Conservation (phyloP, 2,113 vertebrate genomes). For the Amazona guildingii region DNA sequence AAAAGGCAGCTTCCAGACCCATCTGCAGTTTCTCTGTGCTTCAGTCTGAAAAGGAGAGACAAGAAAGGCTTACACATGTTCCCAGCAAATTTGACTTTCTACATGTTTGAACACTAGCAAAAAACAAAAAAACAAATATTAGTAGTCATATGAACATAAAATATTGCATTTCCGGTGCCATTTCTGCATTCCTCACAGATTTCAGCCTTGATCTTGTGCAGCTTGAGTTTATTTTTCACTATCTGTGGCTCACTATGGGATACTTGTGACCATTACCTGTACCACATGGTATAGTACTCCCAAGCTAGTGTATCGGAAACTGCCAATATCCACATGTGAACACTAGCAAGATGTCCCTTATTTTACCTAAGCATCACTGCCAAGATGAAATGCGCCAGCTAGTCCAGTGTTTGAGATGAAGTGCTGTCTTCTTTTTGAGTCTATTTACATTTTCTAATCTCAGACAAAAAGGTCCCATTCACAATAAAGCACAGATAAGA, state of each 20-base stretch:
- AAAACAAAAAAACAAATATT: not conserved
- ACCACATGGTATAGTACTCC: not conserved
- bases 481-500: not conserved
- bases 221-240: not conserved
- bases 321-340: not conserved
- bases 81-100: not conserved
- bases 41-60: not conserved
- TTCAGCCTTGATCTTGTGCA: not conserved
- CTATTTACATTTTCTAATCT: not conserved
- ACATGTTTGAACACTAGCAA: not conserved
- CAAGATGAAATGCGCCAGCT: not conserved
- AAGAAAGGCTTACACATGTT: not conserved
- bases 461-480: not conserved
- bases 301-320: not conserved
- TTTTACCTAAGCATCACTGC: not conserved
- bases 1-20: not conserved
- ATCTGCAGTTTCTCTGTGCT: not conserved
- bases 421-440: not conserved
- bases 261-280: not conserved
- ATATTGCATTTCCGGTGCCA: not conserved
- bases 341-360: not conserved
- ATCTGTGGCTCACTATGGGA: not conserved
- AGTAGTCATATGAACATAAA: not conserved
- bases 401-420: not conserved
- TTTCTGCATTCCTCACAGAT: not conserved